Evolutionary conservation across 2,113 vertebrate genomes (phyloP).

Genomic region (Istiophorus platypterus): DNA sequence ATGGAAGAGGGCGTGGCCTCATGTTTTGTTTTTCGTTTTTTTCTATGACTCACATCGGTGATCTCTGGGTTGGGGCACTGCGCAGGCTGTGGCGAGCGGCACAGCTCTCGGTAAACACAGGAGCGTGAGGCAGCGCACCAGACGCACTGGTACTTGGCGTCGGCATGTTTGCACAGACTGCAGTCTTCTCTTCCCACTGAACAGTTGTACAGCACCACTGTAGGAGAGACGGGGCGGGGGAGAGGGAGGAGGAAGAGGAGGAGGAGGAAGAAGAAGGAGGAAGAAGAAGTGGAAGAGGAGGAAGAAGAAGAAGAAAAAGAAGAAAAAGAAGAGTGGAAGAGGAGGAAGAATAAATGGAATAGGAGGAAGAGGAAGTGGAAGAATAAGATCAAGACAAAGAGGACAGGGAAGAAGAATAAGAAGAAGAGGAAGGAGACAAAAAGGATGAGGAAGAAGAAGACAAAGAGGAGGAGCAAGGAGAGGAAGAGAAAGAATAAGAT

Average conservation of each 20-base stretch:
- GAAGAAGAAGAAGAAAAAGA: not conserved
- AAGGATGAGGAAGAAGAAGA: not conserved
- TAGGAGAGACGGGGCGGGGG: not conserved
- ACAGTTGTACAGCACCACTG: constrained; percentile 96
- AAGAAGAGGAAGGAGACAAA: not conserved
- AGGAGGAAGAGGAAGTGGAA: not conserved
- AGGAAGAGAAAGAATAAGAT: not conserved
- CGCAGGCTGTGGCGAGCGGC: constrained; percentile 54
- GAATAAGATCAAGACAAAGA: too few relatives aligned
- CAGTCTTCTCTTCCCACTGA: constrained; percentile 93
- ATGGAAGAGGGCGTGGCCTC: not conserved
- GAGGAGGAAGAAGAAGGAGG: not conserved
- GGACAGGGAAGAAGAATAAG: not conserved
- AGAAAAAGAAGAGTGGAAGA: too few relatives aligned
- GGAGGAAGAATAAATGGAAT: too few relatives aligned
- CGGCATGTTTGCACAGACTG: constrained; percentile 91
- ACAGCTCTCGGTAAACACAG: constrained; percentile 88
- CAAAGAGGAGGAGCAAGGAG: not conserved
- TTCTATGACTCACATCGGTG: constrained; percentile 86
- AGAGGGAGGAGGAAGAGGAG: not conserved
- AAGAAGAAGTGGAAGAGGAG: not conserved
- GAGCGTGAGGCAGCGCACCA: constrained; percentile 87
- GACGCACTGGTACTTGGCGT: constrained; percentile 86
- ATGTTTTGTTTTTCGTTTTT: too few relatives aligned
- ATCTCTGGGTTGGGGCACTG: constrained; percentile 90